phyloP scores from a whole-genome alignment of 2,797 vertebrate species.

The Enteromius argenteus region DNA sequence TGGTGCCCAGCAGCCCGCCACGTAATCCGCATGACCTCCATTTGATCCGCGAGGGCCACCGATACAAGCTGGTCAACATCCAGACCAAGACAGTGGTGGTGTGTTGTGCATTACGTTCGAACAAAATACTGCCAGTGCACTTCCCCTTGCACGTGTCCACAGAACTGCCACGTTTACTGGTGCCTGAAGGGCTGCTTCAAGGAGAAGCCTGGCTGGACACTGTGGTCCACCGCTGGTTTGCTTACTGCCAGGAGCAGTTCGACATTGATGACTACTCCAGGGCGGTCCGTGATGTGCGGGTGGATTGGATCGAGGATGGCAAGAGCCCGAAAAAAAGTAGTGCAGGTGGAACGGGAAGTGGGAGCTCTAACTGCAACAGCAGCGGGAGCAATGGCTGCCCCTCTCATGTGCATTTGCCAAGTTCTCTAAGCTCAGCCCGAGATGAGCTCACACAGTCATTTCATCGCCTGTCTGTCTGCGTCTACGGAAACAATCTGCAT shows the following conservation, averaged over 20 bases:
- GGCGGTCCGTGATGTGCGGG: conserved; percentile 91
- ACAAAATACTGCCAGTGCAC: conserved; percentile 92
- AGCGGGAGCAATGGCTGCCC: conserved; percentile 84
- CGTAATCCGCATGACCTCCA: conserved; percentile 96
- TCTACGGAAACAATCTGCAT: conserved; percentile 96
- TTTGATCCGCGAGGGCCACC: conserved; percentile 94
- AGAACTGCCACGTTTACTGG: conserved; percentile 83
- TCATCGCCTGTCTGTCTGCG: conserved; percentile 95
- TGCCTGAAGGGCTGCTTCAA: conserved; percentile 91
- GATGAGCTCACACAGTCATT: conserved; percentile 98
- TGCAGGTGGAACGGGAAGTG: conserved; percentile 66
- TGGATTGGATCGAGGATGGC: conserved; percentile 92
- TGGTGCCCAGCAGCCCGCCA: conserved; percentile 89
- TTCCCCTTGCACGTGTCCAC: conserved; percentile 90
- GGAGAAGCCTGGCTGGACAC: conserved; percentile 91
- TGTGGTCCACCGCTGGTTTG: conserved; percentile 94
- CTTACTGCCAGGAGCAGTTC: conserved; percentile 94
- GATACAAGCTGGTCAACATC: conserved; percentile 97
- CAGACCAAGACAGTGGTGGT: conserved; percentile 98
- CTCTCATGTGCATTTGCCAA: conserved; percentile 87
- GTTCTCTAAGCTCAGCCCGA: conserved; percentile 90
- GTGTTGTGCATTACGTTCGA: conserved; percentile 89
- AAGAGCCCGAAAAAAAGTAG: conserved; percentile 91
- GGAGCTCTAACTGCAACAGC: conserved; percentile 67
- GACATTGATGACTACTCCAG: conserved; percentile 97